Evolutionary conservation across 2,113 vertebrate genomes (phyloP).

Genomic region (Brienomyrus brachyistius): DNA sequence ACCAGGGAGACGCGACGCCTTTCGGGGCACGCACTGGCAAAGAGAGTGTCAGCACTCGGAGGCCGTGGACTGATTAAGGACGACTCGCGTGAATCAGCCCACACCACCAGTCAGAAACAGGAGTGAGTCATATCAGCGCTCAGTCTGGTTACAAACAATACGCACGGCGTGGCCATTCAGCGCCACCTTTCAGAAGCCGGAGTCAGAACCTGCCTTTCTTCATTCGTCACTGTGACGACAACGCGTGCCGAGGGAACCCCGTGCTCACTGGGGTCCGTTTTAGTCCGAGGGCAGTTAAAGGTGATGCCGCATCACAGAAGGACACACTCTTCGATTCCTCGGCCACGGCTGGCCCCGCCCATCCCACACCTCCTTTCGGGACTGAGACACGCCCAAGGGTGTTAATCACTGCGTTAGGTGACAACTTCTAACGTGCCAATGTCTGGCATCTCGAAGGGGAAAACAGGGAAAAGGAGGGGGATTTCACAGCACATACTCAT

Average conservation of each 20-base stretch:
- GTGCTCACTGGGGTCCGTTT: neutral
- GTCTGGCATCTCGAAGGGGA: neutral
- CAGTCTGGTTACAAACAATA: constrained; percentile 64
- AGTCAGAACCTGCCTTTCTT: neutral
- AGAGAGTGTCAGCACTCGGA: constrained; percentile 56
- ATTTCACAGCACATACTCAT: neutral
- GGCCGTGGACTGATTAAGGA: constrained; percentile 55
- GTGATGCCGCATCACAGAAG: neutral
- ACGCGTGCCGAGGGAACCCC: neutral
- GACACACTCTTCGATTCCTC: neutral
- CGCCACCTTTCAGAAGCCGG: neutral
- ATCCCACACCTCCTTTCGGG: neutral
- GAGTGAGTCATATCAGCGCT: constrained; percentile 61
- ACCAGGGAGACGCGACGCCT: constrained; percentile 30
- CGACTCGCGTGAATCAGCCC: constrained; percentile 71
- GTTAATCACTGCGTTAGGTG: neutral
- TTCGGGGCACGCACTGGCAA: constrained; percentile 40
- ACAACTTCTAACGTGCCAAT: neutral
- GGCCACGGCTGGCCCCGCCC: neutral
- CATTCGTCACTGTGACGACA: neutral
- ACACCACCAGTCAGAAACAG: constrained; percentile 62
- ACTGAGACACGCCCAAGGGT: neutral
- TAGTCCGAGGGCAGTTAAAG: no score
- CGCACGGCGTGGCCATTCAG: constrained; percentile 26
- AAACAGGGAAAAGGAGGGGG: neutral